Base-by-base conservation (phyloP, 2,113 vertebrate species). In the Scomber colias region DNA sequence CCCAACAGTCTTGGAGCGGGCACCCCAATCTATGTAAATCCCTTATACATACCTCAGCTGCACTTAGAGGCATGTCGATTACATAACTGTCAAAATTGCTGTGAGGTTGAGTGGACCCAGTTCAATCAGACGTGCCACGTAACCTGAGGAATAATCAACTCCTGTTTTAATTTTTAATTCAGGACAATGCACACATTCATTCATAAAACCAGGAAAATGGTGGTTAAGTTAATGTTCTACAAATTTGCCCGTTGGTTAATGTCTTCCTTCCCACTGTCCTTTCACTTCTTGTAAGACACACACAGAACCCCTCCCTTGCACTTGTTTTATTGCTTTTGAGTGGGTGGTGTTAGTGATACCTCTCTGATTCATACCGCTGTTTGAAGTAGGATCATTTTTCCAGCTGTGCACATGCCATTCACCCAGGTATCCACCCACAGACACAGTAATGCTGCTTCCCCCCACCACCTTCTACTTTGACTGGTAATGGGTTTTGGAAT, bases 351-450 rank as follows among this genome's bases (percentile, higher is more conserved):
- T 92, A 92, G 79, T 48, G 92, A 94, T 95, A 94, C 90, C 75
- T 86, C 85, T 84, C 85, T 90, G 88, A 92, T 90, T 92, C 92
- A 93, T 90, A 86, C 83, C 35, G 49, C 79, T 69, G 85, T 95
- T 94, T 95, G 92, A 95, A 94, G 93, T 92, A 68, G 88, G 92
- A 94, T 95, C 91, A 76, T 84, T 93, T 94, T 93, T 89, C 92
- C 85, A 93, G 92, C 83, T 83, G 85, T 84, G 83, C 85, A 88
- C 75, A 88, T 90, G 86, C 89, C 90, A 86, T 92, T 86, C 88
- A 92, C 82, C 66, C 83, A 90, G 88, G 90, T 90, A 85, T 85
- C 87, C 90, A 81, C 89, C 89, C 88, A 90, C 88, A 75, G 71
- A 90, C 73, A 70, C 62, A 65, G 79, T 60, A 84, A 87, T 73